Evolutionary conservation across 1,140 invertebrate genomes (phyloP).

Genomic region (Vanessa tameamea): DNA sequence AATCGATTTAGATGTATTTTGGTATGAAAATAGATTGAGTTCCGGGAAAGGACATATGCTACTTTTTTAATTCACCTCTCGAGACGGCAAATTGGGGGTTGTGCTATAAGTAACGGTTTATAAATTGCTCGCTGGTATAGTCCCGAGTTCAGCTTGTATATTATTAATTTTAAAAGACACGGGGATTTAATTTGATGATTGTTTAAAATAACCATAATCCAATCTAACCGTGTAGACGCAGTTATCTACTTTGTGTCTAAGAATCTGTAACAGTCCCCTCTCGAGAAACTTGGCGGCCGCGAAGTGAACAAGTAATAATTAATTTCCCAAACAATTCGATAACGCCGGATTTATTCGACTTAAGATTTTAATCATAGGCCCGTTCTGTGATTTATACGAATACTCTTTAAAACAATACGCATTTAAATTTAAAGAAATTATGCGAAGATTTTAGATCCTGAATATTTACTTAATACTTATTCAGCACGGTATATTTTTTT

Average conservation of each 20-base stretch:
- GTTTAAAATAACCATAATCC: constrained; percentile 9
- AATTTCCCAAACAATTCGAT: constrained; percentile 63
- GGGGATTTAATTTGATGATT: constrained; percentile 9
- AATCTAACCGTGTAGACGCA: constrained; percentile 9
- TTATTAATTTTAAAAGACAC: not conserved
- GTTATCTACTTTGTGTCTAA: constrained; percentile 40
- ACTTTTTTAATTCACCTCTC: no score
- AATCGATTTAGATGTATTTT: no score
- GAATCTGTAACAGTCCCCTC: constrained; percentile 39
- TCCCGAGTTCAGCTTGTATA: no score
- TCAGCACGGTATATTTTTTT: not conserved
- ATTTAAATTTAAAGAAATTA: constrained; percentile 19
- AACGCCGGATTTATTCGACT: constrained; percentile 65
- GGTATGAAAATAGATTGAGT: no score
- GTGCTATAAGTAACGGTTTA: no score
- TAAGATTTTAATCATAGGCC: constrained; percentile 55
- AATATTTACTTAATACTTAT: not conserved
- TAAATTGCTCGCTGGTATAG: no score
- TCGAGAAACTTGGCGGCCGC: constrained; percentile 40
- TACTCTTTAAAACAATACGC: constrained; percentile 21
- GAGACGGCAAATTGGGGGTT: no score
- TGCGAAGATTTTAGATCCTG: not conserved
- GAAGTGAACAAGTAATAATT: constrained; percentile 60
- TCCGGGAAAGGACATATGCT: no score
- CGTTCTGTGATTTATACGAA: constrained; percentile 19